Base-by-base conservation (phyloP, 1,140 invertebrate species). In the Tetramorium simillimum region DNA sequence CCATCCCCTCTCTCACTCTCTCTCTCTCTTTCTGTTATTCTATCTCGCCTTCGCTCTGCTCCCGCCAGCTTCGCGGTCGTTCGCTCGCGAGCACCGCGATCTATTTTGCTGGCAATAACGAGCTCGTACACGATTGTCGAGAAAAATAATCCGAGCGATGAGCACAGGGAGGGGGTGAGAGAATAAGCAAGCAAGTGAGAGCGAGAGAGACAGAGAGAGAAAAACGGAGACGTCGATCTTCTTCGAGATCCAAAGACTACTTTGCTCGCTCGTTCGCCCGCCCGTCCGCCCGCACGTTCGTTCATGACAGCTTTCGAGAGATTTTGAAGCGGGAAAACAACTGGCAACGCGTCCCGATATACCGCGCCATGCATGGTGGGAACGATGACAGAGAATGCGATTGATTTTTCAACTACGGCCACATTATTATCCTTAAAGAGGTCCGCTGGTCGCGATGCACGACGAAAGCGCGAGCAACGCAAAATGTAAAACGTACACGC, bases 31-130 rank as follows among this genome's bases (percentile, higher is more conserved):
- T 69, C 62, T 69, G 46, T 75, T 33, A 40, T 73, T 84, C 69
- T 73, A 62, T 84, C 80, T 73, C 10, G 4, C 40, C 28, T 84
- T 24, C 40, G 49, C 21, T 43, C 56, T 5, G 40, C 43, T 78
- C 80, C 53, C 56, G 78, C 78, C 53, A 72, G 37, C 78, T 40
- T 28, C 37, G 10, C 67, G 78, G 46, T 67, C 60, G 76, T 51
- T 80, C 46, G 58, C 40, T 65, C 58, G n/a, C 40, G 21, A 58
- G 37, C 33, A 58, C 67, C 76, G 46, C 37, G 67, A 82, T 75
- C 65, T 56, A 75, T 84, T 82, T 73, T 28, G 53, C 53, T 84
- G 80, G 53, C 40, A 46, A 73, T 73, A 60, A 82, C 21, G 62
- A 46, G 16, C 80, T 56, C 28, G 37, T 81, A 43, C 24, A 58